Base-by-base conservation (phyloP, 2,888 invertebrate genomes). In the Barypeithes pellucidus region DNA sequence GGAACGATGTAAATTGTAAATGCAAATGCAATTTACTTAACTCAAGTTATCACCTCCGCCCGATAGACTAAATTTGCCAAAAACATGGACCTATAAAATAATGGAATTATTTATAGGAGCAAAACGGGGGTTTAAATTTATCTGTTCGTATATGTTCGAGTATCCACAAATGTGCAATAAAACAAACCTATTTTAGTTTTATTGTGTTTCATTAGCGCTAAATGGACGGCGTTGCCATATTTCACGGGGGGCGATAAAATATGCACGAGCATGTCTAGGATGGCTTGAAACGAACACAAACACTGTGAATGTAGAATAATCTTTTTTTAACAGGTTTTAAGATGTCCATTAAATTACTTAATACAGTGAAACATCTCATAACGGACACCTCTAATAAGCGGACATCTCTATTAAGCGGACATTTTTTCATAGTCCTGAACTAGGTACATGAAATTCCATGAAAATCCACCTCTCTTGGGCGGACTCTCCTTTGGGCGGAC, bases 161-260 rank as follows among this genome's bases (percentile, higher is more conserved):
- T 71, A 68, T 68, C 72, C 75, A 66, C 75, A 73, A 75, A 75
- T 75, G 75, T 72, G 75, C 75, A 24, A 62, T 75, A 73, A 75
- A 75, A 75, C 72, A 75, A 65, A 67, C 72, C 72, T 67, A 71
- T 71, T 71, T 71, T 67, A 67, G 75, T 75, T 75, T 75, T 75
- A 75, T 75, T 71, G 75, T 41, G 75, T 71, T 71, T 71, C 75
- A 75, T 75, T 75, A 75, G 52, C 71, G 47, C 67, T 16, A 72
- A 72, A 72, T 60, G 45, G 67, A 14, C 43, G 12, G 18, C 50
- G 67, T 52, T 43, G 72, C 72, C 62, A 22, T 66, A 66, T 66
- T 66, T 65, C 61, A 62, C 12, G 11, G 9, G 52, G 61, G 33
- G 20, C 16, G 1, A 43, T 29, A 57, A 57, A 29, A 33, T 57